Percentiles rank a stretch among this genome's conserved stretches.
These are phyloP conservation scores for Parnassius mnemosyne DNA, from an alignment of 2,888 invertebrate species.

Conservation along the genomic window DNA sequence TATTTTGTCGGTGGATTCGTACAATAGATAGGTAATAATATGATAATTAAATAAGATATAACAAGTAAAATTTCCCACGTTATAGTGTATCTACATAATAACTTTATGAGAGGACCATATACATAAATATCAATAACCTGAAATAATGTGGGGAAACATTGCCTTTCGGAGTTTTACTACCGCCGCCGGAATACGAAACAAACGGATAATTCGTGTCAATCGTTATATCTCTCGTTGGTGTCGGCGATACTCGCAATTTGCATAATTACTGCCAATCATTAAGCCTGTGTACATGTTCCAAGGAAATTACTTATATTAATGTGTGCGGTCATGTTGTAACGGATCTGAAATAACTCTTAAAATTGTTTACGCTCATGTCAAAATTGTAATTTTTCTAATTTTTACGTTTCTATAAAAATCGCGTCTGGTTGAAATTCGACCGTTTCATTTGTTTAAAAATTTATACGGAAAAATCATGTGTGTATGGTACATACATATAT, in stretches of 20 bases:
- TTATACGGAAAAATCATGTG: no score
- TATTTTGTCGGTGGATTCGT: no score
- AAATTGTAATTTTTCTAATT: no score
- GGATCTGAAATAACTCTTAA: constrained; percentile 6
- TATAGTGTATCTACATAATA: neutral
- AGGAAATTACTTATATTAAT: constrained; percentile 41
- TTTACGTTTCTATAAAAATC: no score
- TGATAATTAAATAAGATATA: no score
- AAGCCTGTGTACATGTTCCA: constrained; percentile 55
- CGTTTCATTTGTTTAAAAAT: no score
- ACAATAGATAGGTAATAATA: no score
- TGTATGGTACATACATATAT: no score
- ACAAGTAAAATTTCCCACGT: no score
- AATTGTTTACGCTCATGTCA: neutral
- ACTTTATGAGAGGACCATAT: neutral
- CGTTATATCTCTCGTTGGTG: constrained; percentile 47
- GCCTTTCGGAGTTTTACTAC: constrained; percentile 35
- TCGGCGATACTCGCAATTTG: constrained; percentile 54
- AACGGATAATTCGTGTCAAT: constrained; percentile 63
- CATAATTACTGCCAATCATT: constrained; percentile 71
- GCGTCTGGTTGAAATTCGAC: no score
- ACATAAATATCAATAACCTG: neutral
- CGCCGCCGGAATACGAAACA: constrained; percentile 39
- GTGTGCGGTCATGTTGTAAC: constrained; percentile 9
- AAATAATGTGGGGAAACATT: constrained; percentile 3